Percentiles rank a stretch among this genome's conserved stretches.
phyloP scores from a whole-genome alignment of 2,113 vertebrate genomes.

The Corythoichthys haematopterus region DNA sequence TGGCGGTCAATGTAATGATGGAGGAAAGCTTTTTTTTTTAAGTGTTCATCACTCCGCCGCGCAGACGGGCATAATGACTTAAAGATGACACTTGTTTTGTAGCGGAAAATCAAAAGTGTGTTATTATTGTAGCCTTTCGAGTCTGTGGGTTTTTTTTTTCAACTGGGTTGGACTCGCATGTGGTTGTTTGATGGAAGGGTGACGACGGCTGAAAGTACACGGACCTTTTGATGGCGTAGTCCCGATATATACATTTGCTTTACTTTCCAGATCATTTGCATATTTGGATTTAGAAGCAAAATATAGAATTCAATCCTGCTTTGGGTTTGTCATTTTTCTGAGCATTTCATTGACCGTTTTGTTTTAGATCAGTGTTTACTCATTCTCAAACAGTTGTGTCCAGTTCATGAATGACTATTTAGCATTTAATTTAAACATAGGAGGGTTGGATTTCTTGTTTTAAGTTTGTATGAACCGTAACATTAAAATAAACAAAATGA shows the following conservation, averaged over 20 bases:
- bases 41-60: constrained; percentile 46
- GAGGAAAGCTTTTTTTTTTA: constrained; percentile 4
- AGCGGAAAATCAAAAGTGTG: background rate
- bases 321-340: background rate
- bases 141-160: constrained; percentile 12
- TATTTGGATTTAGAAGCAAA: constrained; percentile 7
- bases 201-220: constrained; percentile 18
- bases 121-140: constrained; percentile 18
- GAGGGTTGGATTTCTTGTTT: too few species aligned
- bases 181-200: constrained; percentile 14
- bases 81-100: background rate
- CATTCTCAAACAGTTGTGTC: too few species aligned
- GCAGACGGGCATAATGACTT: constrained; percentile 20
- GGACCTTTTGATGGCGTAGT: background rate
- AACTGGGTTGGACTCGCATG: constrained; percentile 6
- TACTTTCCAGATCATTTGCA: background rate
- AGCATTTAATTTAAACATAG: too few species aligned
- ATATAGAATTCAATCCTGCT: background rate
- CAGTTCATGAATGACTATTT: too few species aligned
- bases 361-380: too few species aligned
- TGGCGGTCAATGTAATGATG: constrained; percentile 35
- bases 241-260: background rate
- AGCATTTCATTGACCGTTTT: too few species aligned
- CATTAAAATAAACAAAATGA: too few species aligned
- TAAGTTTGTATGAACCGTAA: too few species aligned